A percentile compares a stretch with the other conserved stretches of the same genome.
Conservation (phyloP, 2,113 vertebrate species). For the Eulacestoma nigropectus region DNA sequence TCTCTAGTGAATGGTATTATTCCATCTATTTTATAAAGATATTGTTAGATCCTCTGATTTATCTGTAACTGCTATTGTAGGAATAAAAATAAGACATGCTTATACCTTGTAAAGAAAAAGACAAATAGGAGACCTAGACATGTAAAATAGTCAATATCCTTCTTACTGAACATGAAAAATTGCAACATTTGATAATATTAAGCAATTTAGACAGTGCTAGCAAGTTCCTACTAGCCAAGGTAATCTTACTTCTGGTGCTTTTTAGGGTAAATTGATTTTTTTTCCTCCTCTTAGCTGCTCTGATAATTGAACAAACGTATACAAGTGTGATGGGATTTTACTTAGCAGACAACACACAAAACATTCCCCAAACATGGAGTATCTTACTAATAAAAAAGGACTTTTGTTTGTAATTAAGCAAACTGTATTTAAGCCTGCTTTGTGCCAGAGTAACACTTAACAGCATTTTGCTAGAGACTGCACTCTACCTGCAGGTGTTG, state of each 20-base stretch:
- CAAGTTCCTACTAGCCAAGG: constrained; percentile 65
- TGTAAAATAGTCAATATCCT: constrained; percentile 22
- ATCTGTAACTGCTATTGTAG: constrained; percentile 10
- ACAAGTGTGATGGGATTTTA: constrained; percentile 72
- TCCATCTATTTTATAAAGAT: constrained; percentile 43
- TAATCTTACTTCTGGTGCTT: constrained; percentile 74
- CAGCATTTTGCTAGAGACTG: constrained; percentile 63
- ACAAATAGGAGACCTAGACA: constrained; percentile 19
- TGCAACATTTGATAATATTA: constrained; percentile 64
- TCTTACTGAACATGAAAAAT: constrained; percentile 50
- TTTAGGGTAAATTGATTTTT: constrained; percentile 75
- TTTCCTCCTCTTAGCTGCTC: constrained; percentile 53
- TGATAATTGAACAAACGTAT: constrained; percentile 75
- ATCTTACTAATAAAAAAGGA: constrained; percentile 67
- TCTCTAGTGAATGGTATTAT: background rate
- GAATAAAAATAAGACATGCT: constrained; percentile 26
- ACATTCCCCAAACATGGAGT: constrained; percentile 58
- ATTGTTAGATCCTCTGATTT: background rate
- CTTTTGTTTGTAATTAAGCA: constrained; percentile 76
- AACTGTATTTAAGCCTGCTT: constrained; percentile 65
- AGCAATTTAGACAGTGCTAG: constrained; percentile 58
- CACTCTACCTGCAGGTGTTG: constrained; percentile 71
- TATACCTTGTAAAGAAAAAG: background rate
- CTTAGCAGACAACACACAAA: constrained; percentile 66
- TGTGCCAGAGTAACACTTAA: constrained; percentile 65